Evolutionary conservation across 2,113 vertebrate genomes (phyloP).

Genomic region (Lamprologus callipterus): DNA sequence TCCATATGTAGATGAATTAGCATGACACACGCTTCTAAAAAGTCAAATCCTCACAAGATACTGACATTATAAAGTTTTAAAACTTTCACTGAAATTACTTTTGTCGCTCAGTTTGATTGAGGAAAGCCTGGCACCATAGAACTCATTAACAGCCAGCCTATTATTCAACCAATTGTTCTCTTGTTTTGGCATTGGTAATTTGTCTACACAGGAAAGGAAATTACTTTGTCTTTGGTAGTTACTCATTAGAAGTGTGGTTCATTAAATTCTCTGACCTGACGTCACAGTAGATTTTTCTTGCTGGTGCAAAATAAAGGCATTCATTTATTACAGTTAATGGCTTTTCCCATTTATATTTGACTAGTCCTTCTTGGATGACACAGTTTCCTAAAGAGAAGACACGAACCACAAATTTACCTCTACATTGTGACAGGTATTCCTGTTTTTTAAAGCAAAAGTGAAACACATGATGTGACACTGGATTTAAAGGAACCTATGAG

Average conservation of each 20-base stretch:
- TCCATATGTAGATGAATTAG: not conserved
- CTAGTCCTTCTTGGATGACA: not conserved
- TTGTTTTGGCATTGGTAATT: not conserved
- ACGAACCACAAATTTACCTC: not conserved
- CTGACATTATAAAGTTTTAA: not conserved
- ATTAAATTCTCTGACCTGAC: not conserved
- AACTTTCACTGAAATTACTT: not conserved
- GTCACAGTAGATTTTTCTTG: not conserved
- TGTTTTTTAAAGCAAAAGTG: not conserved
- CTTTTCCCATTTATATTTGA: not conserved
- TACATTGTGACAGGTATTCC: not conserved
- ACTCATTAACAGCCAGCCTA: not conserved
- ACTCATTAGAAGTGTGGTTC: not conserved
- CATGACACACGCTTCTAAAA: not conserved
- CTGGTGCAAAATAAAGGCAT: not conserved
- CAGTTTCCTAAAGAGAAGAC: not conserved
- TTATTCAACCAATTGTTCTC: not conserved
- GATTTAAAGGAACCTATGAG: not conserved
- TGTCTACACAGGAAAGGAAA: not conserved
- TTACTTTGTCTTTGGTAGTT: not conserved
- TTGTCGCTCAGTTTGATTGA: not conserved
- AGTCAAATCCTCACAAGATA: not conserved
- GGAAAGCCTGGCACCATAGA: not conserved
- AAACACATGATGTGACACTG: not conserved
- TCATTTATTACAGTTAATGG: not conserved